Evolutionary conservation across 1,140 invertebrate species (phyloP).

Genomic region (Camponotus floridanus): DNA sequence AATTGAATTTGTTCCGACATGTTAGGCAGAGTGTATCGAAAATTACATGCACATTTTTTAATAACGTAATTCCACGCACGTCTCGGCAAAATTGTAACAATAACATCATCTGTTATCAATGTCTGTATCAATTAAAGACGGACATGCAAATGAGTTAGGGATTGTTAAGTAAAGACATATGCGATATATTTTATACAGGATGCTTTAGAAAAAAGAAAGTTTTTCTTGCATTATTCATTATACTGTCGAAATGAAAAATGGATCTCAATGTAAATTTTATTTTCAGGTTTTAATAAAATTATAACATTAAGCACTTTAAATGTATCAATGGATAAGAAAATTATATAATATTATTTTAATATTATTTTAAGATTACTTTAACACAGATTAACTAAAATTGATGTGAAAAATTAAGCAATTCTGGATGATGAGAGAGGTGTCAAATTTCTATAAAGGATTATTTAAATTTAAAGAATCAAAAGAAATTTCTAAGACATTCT

Average conservation of each 20-base stretch:
- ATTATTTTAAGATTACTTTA: not conserved
- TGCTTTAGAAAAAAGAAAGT: not conserved
- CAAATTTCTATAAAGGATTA: not conserved
- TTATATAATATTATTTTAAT: not conserved
- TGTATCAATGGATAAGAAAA: not conserved
- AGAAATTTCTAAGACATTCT: slow-evolving; percentile 5
- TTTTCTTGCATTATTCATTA: too few relatives aligned
- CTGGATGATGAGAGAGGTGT: not conserved
- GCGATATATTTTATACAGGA: not conserved
- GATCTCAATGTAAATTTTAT: not conserved
- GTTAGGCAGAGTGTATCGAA: not conserved
- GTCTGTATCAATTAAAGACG: slow-evolving; percentile 40
- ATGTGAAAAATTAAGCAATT: not conserved
- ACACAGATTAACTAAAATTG: not conserved
- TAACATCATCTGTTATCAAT: slow-evolving; percentile 42
- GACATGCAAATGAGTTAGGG: not conserved
- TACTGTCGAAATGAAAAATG: not conserved
- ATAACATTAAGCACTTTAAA: not conserved
- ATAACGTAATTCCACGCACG: not conserved
- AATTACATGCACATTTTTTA: slow-evolving; percentile 6
- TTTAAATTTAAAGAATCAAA: not conserved
- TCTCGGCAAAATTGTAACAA: slow-evolving; percentile 12
- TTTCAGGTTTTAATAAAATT: not conserved
- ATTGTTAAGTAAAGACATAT: not conserved
- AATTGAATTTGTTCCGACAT: slow-evolving; percentile 26